Evolutionary conservation across 2,888 invertebrate species (phyloP).

Genomic region (Hemithea aestivaria): DNA sequence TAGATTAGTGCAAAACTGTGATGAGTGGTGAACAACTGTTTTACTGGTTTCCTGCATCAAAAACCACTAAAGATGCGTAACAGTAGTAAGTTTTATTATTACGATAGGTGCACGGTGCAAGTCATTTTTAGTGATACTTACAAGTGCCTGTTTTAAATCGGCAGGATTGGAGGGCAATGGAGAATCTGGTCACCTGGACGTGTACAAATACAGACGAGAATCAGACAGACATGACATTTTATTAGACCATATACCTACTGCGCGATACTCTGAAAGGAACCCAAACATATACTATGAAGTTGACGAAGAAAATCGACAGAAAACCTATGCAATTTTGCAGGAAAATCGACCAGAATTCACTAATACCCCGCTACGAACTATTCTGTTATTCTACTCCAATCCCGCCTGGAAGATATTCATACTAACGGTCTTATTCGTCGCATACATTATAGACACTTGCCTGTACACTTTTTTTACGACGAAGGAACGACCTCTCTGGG

Average conservation of each 20-base stretch:
- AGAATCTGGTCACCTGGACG: constrained; percentile 30
- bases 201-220: constrained; percentile 54
- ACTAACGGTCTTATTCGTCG: constrained; percentile 51
- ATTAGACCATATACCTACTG: constrained; percentile 9
- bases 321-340: constrained; percentile 63
- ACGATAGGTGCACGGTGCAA: no score
- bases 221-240: constrained; percentile 39
- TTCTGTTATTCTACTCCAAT: constrained; percentile 59
- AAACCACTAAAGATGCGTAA: not conserved
- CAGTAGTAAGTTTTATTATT: not conserved
- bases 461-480: constrained; percentile 56
- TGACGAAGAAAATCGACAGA: constrained; percentile 44
- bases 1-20: not conserved
- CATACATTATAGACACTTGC: constrained; percentile 59
- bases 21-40: not conserved
- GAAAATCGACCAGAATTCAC: constrained; percentile 58
- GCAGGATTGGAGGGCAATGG: constrained; percentile 3
- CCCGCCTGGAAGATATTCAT: constrained; percentile 59
- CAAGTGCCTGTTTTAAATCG: no score
- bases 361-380: constrained; percentile 52
- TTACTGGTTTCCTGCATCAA: not conserved
- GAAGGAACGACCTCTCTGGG: constrained; percentile 44
- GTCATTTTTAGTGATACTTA: no score
- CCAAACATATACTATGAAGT: constrained; percentile 38
- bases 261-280: constrained; percentile 20